Conservation (phyloP, 2,797 vertebrate species). For the Enoplosus armatus region DNA sequence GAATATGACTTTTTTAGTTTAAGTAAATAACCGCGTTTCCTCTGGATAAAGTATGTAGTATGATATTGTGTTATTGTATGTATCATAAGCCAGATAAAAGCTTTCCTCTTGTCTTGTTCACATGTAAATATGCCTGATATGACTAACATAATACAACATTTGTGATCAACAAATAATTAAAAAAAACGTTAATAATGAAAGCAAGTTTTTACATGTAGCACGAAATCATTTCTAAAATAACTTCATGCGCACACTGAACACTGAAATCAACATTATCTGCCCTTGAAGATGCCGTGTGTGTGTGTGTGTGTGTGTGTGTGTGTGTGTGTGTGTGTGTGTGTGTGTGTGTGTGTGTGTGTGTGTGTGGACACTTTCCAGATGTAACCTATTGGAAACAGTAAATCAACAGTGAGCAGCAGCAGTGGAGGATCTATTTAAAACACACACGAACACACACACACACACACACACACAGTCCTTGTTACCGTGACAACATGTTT, state of each 20-base stretch:
- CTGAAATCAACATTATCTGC: neutral
- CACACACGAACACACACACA: slow-evolving; percentile 25
- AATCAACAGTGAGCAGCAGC: slow-evolving; percentile 55
- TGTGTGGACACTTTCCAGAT: neutral
- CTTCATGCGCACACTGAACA: neutral
- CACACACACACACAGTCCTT: slow-evolving; percentile 35
- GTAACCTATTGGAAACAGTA: slow-evolving; percentile 42
- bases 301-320: slow-evolving; percentile 10
- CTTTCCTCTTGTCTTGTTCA: too few species aligned
- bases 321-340: slow-evolving; percentile 16
- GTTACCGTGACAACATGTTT: slow-evolving; percentile 80
- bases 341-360: neutral
- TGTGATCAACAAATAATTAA: too few species aligned
- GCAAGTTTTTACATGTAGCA: neutral
- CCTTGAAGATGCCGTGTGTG: too few species aligned
- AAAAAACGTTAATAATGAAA: neutral
- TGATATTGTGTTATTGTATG: too few species aligned
- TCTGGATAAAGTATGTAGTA: too few species aligned
- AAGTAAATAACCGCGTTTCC: too few species aligned
- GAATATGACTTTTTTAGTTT: too few species aligned
- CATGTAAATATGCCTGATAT: too few species aligned
- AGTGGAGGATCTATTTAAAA: slow-evolving; percentile 73
- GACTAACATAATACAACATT: too few species aligned
- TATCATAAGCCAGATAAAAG: too few species aligned
- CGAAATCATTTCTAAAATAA: neutral